Conservation (phyloP, 64 coral and sea anemone species). For the Montipora foliosa region DNA sequence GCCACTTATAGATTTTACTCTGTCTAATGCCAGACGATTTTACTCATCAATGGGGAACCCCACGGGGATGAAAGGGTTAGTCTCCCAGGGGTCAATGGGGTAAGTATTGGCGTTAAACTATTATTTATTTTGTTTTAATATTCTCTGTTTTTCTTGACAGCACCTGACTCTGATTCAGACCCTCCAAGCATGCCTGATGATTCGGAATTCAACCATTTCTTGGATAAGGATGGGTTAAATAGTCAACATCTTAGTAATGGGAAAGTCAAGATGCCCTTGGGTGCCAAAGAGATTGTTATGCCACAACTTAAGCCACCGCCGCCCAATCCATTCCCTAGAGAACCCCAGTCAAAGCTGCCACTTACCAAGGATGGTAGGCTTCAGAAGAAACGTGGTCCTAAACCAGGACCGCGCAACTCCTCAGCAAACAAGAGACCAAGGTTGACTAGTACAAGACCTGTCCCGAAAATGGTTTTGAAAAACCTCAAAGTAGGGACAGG, state of each 20-base stretch:
- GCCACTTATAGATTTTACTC: too few relatives aligned
- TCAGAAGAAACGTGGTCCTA: slow-evolving; percentile 78
- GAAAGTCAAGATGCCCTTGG: slow-evolving; percentile 32
- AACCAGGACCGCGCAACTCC: slow-evolving; percentile 46
- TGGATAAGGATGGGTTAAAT: slow-evolving; percentile 34
- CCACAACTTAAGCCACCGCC: slow-evolving; percentile 54
- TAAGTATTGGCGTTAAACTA: too few relatives aligned
- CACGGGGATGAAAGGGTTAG: too few relatives aligned
- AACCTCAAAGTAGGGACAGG: slow-evolving; percentile 68
- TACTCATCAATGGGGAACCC: too few relatives aligned
- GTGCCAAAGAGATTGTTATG: slow-evolving; percentile 22
- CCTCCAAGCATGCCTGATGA: slow-evolving; percentile 14
- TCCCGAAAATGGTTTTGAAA: slow-evolving; percentile 63
- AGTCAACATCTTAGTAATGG: slow-evolving; percentile 23
- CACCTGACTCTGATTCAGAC: slow-evolving; percentile 29
- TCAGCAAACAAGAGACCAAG: slow-evolving; percentile 66
- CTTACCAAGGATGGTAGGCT: slow-evolving; percentile 71
- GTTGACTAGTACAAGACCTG: slow-evolving; percentile 59
- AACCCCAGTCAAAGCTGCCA: slow-evolving; percentile 7
- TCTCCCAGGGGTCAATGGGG: too few relatives aligned
- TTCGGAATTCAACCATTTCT: slow-evolving; percentile 26
- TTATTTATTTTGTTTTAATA: neutral
- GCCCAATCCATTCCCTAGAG: slow-evolving; percentile 21
- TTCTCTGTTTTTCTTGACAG: neutral
- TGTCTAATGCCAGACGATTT: too few relatives aligned